phyloP scores from a whole-genome alignment of 2,113 vertebrate species.

The Myotis brandtii region DNA sequence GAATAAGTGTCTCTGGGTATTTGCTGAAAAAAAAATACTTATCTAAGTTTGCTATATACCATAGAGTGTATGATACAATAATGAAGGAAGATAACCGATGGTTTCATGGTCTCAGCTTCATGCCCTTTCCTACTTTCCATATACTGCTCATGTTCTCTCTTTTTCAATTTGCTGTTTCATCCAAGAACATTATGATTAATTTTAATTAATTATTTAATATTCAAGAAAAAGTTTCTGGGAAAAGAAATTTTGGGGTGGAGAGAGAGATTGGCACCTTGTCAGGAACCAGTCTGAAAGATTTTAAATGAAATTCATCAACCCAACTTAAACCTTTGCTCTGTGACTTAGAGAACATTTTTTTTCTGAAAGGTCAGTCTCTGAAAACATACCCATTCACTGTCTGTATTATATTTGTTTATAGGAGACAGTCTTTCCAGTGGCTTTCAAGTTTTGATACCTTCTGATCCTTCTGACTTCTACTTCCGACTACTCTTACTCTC shows the following conservation, averaged over 20 bases:
- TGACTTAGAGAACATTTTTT: background rate
- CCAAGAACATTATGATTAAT: background rate
- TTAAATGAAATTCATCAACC: background rate
- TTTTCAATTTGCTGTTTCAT: background rate
- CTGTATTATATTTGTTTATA: background rate
- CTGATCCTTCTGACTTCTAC: background rate
- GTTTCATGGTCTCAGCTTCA: background rate
- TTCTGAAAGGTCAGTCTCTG: background rate
- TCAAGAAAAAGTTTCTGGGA: background rate
- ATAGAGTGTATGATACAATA: background rate
- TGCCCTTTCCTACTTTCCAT: background rate
- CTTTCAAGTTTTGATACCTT: background rate
- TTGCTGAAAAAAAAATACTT: background rate
- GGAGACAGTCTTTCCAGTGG: background rate
- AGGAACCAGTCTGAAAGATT: background rate
- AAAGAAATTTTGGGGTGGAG: background rate
- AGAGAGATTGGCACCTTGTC: background rate
- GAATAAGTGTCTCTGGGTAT: background rate
- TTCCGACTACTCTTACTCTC: background rate
- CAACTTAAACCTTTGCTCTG: background rate
- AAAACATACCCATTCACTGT: background rate
- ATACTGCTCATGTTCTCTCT: background rate
- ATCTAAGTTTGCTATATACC: background rate
- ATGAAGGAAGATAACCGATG: background rate
- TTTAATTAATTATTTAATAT: slow-evolving; percentile 30